Conservation (phyloP, 2,888 invertebrate species). For the Busseola fusca region DNA sequence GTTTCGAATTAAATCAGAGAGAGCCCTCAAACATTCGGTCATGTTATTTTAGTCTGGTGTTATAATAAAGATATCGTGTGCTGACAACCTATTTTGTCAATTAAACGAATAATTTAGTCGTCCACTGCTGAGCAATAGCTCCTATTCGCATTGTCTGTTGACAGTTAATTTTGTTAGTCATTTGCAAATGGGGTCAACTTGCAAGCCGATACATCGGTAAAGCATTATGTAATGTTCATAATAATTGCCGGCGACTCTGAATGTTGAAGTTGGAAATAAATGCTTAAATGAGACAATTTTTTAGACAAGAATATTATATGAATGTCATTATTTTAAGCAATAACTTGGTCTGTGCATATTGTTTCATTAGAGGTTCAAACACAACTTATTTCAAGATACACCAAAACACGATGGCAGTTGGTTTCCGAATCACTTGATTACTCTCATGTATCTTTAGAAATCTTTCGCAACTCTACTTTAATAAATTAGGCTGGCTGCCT, state of each 20-base stretch:
- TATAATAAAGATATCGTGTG: constrained; percentile 37
- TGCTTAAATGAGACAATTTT: constrained; percentile 13
- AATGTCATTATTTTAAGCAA: constrained; percentile 10
- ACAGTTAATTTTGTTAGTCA: constrained; percentile 63
- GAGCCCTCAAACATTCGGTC: constrained; percentile 77
- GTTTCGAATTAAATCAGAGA: constrained; percentile 80
- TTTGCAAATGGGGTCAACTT: constrained; percentile 70
- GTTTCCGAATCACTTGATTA: constrained; percentile 17
- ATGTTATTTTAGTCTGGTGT: constrained; percentile 61
- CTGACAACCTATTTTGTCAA: constrained; percentile 57
- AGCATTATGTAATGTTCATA: constrained; percentile 62
- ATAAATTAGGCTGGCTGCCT: constrained; percentile 32
- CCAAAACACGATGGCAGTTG: neutral
- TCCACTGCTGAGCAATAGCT: constrained; percentile 55
- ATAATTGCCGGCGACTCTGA: constrained; percentile 45
- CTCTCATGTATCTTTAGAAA: neutral
- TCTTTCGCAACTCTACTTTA: constrained; percentile 21
- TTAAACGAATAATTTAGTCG: constrained; percentile 61
- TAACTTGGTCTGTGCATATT: neutral
- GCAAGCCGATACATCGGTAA: constrained; percentile 62
- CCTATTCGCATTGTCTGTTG: constrained; percentile 59
- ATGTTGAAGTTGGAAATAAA: constrained; percentile 27
- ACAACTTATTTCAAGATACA: constrained; percentile 7
- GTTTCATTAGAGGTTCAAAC: neutral
- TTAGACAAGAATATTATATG: constrained; percentile 7